Evolutionary conservation across 2,797 vertebrate genomes (phyloP), one percentile per base, ranked within the genome.

Genomic region (Silurus aristotelis): DNA sequence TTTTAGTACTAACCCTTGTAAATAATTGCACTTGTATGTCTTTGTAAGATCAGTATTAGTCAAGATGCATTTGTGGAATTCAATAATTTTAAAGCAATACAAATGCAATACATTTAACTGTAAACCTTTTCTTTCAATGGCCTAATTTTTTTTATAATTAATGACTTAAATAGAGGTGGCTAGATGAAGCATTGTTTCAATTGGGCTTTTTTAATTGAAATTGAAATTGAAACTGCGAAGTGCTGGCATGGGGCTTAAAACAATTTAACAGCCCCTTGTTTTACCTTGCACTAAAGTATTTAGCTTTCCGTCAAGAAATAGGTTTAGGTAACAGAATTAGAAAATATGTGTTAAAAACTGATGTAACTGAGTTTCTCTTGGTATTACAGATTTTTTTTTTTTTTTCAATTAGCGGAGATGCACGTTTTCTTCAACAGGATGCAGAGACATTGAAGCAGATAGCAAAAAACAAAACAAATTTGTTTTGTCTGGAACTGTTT

Each of bases 401-500:
- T 27, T 31, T 2, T 58, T 58, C 52, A 75, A 19, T 75, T 75
- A 27, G 48, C n/a, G 27, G 52, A 56, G n/a, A 55, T 55, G 72
- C n/a, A 9, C 55, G 96, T 95, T 95, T 95, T 63, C 25, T 22
- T n/a, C 48, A 94, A 95, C 93, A 96, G 95, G 96, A 94, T 94
- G 73, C 95, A 93, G 93, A 94, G 93, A 96, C 95, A 96, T 96
- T 93, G 95, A 96, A 96, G 95, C 93, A 95, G 96, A 96, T 97
- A 96, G 93, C 77, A 88, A 92, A 94, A 87, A 95, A n/a, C n/a
- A n/a, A 93, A 92, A 93, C 93, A 95, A 93, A 76, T 52, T 76
- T 90, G 87, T 94, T 93, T 93, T 91, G 93, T 89, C 93, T 89
- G n/a, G 91, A 93, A 91, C 92, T 95, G 90, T 89, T 94, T 92